Evolutionary conservation across 1,140 invertebrate species (phyloP).

Genomic region (Amyelois transitella): DNA sequence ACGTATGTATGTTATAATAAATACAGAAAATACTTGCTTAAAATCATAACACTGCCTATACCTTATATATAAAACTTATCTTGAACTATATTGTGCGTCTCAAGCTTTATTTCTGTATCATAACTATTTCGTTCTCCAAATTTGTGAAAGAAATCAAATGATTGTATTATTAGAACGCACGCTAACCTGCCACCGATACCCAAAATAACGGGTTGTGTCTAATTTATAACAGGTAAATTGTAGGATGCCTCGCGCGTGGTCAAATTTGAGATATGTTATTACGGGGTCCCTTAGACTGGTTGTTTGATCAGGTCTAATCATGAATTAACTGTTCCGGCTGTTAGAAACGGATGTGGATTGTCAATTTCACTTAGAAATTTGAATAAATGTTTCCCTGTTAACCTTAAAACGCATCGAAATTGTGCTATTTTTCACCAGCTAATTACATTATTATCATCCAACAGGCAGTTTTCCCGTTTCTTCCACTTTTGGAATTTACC

Average conservation of each 20-base stretch:
- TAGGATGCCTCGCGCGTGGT: slow-evolving; percentile 50
- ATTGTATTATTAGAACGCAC: slow-evolving; percentile 44
- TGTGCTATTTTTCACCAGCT: too few species aligned
- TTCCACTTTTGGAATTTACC: too few species aligned
- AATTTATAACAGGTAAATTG: slow-evolving; percentile 64
- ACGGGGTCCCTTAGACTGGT: slow-evolving; percentile 15
- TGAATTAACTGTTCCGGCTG: slow-evolving; percentile 19
- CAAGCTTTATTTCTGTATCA: neutral
- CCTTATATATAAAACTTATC: too few species aligned
- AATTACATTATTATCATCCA: too few species aligned
- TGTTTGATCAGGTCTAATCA: slow-evolving; percentile 42
- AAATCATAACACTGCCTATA: neutral
- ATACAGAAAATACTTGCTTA: too few species aligned
- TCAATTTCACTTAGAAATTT: neutral
- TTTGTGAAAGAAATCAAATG: slow-evolving; percentile 69
- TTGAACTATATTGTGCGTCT: neutral
- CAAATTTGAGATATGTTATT: slow-evolving; percentile 36
- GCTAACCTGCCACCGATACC: slow-evolving; percentile 58
- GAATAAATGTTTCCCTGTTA: neutral
- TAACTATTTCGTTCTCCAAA: slow-evolving; percentile 4
- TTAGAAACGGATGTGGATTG: slow-evolving; percentile 20
- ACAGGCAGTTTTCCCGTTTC: too few species aligned
- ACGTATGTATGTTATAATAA: too few species aligned
- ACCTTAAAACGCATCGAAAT: neutral
- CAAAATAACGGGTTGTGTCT: slow-evolving; percentile 64